Evolutionary conservation across 2,797 vertebrate genomes (phyloP).

Genomic region (Centroberyx gerrardi): DNA sequence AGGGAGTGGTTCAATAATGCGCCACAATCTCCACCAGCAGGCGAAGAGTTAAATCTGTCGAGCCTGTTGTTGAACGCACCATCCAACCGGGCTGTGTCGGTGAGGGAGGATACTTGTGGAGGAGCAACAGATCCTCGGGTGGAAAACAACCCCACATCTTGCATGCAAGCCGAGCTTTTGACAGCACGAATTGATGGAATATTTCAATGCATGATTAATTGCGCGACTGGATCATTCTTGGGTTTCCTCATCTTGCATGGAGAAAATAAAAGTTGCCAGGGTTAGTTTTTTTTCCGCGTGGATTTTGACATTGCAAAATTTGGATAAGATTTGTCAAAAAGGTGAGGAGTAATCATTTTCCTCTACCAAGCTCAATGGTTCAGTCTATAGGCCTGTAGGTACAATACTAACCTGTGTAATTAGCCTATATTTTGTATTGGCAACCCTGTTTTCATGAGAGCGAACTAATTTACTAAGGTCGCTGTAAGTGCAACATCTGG

Average conservation of each 20-base stretch:
- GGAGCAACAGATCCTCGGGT: constrained; percentile 82
- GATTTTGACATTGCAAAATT: constrained; percentile 35
- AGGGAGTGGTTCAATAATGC: constrained; percentile 69
- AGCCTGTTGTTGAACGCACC: constrained; percentile 71
- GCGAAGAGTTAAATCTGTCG: constrained; percentile 79
- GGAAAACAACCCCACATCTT: constrained; percentile 70
- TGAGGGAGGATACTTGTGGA: constrained; percentile 73
- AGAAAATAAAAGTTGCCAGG: constrained; percentile 62
- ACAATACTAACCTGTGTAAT: constrained; percentile 35
- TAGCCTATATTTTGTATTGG: background rate
- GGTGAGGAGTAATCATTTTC: constrained; percentile 13
- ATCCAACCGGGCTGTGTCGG: constrained; percentile 77
- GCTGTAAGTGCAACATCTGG: constrained; percentile 17
- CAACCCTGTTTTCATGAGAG: background rate
- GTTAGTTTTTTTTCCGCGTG: constrained; percentile 34
- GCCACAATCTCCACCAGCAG: constrained; percentile 58
- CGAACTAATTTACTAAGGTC: background rate
- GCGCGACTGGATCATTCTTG: constrained; percentile 15
- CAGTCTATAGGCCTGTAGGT: background rate
- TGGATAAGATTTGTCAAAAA: background rate
- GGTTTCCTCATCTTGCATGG: background rate
- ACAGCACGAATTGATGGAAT: constrained; percentile 10
- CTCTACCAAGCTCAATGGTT: background rate
- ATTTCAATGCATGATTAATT: background rate
- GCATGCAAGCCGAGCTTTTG: constrained; percentile 30